These are phyloP conservation scores for Polypterus bichir DNA, from an alignment of 2,113 vertebrate genomes.

Conservation along the genomic window DNA sequence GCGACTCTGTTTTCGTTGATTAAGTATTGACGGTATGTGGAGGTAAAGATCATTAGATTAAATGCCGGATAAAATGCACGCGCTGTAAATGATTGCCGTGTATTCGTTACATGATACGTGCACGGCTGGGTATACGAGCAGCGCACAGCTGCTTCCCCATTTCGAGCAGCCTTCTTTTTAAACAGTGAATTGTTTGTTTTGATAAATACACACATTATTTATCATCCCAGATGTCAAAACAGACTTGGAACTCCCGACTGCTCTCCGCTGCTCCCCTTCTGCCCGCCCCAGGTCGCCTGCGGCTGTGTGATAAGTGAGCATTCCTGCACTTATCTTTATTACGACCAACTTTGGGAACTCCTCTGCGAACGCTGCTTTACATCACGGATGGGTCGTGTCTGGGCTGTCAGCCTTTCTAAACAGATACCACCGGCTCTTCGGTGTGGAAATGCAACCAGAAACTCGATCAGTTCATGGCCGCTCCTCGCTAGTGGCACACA, in stretches of 20 bases:
- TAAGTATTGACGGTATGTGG: no score
- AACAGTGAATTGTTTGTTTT: slow-evolving; percentile 21
- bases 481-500: no score
- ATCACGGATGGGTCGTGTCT: slow-evolving; percentile 37
- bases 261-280: no score
- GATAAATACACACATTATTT: slow-evolving; percentile 29
- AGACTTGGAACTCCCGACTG: neutral
- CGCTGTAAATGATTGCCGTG: no score
- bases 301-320: slow-evolving; percentile 47
- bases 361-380: slow-evolving; percentile 44
- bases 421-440: no score
- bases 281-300: slow-evolving; percentile 38
- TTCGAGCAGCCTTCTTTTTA: slow-evolving; percentile 19
- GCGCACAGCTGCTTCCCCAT: neutral
- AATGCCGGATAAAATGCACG: no score
- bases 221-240: slow-evolving; percentile 12
- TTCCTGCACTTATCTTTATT: slow-evolving; percentile 64
- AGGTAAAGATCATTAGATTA: no score
- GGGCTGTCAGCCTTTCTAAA: slow-evolving; percentile 30
- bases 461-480: no score
- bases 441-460: no score
- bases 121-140: no score
- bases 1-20: no score
- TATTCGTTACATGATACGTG: no score
- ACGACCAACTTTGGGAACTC: slow-evolving; percentile 51